phyloP scores from a whole-genome alignment of 2,113 vertebrate genomes.

The Gobiocypris rarus region DNA sequence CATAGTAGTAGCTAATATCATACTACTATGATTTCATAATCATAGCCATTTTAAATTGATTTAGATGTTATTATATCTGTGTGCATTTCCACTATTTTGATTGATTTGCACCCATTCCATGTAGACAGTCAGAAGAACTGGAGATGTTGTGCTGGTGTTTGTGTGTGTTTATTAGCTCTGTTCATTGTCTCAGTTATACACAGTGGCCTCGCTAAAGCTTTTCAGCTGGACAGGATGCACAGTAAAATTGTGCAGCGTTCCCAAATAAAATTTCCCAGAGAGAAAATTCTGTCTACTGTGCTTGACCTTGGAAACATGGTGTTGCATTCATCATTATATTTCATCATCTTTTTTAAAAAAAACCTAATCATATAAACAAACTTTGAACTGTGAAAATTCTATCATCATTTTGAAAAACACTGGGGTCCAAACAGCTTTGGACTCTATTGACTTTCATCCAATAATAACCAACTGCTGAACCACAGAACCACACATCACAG shows the following conservation, averaged over 20 bases:
- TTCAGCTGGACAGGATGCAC: neutral
- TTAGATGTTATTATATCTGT: neutral
- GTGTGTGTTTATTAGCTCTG: neutral
- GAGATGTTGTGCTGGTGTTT: neutral
- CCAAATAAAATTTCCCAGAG: neutral
- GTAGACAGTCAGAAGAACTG: neutral
- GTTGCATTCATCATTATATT: neutral
- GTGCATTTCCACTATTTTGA: neutral
- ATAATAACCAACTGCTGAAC: too few relatives aligned
- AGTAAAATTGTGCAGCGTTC: neutral
- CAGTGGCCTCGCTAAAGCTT: neutral
- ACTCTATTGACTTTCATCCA: too few relatives aligned
- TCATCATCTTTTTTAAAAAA: neutral
- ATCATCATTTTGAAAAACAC: neutral
- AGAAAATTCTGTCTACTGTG: neutral
- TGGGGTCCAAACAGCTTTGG: neutral
- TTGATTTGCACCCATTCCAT: neutral
- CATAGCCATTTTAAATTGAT: neutral
- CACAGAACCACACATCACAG: too few relatives aligned
- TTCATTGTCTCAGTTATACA: neutral
- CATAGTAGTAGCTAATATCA: neutral
- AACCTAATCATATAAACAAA: too few relatives aligned
- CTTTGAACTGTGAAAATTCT: too few relatives aligned
- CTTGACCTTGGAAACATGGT: neutral
- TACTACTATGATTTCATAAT: too few relatives aligned